phyloP scores from a whole-genome alignment of 2,888 invertebrate species.

The Lithophane socia region DNA sequence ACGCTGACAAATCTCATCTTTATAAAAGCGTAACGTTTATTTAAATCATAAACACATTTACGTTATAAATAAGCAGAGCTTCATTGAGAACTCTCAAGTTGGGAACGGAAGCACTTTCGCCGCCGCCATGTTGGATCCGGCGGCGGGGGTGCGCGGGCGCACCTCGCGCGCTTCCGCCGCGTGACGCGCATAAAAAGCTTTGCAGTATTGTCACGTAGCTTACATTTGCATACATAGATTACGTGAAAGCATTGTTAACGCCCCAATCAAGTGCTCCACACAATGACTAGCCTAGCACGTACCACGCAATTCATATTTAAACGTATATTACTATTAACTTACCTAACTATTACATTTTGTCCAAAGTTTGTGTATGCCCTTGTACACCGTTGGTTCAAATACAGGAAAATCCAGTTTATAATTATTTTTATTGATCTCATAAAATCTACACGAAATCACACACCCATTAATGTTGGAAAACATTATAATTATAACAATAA shows the following conservation, averaged over 20 bases:
- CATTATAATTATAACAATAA: slow-evolving; percentile 62
- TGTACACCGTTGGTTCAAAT: slow-evolving; percentile 38
- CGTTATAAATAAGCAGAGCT: slow-evolving; percentile 79
- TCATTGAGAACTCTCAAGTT: slow-evolving; percentile 86
- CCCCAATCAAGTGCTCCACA: slow-evolving; percentile 54
- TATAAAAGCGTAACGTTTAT: slow-evolving; percentile 66
- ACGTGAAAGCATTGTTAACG: slow-evolving; percentile 84
- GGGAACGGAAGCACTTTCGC: slow-evolving; percentile 89
- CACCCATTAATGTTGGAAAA: slow-evolving; percentile 60
- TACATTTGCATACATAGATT: slow-evolving; percentile 86
- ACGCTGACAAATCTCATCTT: slow-evolving; percentile 65
- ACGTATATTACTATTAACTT: slow-evolving; percentile 17
- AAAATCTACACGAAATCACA: slow-evolving; percentile 62
- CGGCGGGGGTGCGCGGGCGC: slow-evolving; percentile 86
- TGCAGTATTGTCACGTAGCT: slow-evolving; percentile 84
- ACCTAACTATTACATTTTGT: slow-evolving; percentile 11
- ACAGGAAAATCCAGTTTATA: slow-evolving; percentile 63
- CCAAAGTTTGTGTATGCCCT: slow-evolving; percentile 30
- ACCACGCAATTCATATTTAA: slow-evolving; percentile 42
- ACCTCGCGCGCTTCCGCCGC: slow-evolving; percentile 88
- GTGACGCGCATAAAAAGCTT: slow-evolving; percentile 88
- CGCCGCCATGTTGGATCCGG: slow-evolving; percentile 90
- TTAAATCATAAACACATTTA: slow-evolving; percentile 75
- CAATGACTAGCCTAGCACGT: slow-evolving; percentile 39
- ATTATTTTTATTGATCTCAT: slow-evolving; percentile 61